Evolutionary conservation across 2,797 vertebrate genomes (phyloP).

Genomic region (Peromyscus nudipes): DNA sequence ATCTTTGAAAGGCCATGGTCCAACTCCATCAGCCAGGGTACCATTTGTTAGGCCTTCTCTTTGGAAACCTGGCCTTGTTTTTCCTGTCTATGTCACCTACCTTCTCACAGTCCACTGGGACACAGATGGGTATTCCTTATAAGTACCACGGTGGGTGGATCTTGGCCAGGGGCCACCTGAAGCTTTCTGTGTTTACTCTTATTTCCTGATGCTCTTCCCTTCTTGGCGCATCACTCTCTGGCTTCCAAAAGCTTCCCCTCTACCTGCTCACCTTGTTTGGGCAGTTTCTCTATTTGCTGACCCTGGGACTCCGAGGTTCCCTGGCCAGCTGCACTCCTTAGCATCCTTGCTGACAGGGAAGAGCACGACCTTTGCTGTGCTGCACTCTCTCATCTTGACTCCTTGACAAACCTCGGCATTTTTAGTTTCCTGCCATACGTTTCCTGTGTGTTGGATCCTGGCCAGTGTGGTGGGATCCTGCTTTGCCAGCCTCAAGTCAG

Average conservation of each 20-base stretch:
- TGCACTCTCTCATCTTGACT: not conserved
- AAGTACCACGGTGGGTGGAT: not conserved
- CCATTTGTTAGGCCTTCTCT: not conserved
- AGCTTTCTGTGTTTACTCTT: not conserved
- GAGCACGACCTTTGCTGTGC: not conserved
- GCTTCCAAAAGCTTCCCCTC: not conserved
- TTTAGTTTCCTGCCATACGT: not conserved
- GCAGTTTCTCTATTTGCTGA: not conserved
- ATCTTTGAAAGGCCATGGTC: not conserved
- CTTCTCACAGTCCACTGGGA: not conserved
- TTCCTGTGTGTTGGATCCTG: not conserved
- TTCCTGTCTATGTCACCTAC: not conserved
- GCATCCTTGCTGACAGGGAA: not conserved
- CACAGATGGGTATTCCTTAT: not conserved
- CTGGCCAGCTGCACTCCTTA: not conserved
- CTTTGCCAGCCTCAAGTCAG: not conserved
- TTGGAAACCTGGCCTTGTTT: not conserved
- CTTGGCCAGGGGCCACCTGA: rapidly evolving
- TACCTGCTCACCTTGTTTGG: not conserved
- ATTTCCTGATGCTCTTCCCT: not conserved
- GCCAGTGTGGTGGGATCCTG: not conserved
- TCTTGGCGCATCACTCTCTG: not conserved
- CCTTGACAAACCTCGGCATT: not conserved
- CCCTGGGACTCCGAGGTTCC: not conserved
- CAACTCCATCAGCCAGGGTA: not conserved